phyloP scores from a whole-genome alignment of 2,888 invertebrate genomes.

The Erpobdella octoculata region DNA sequence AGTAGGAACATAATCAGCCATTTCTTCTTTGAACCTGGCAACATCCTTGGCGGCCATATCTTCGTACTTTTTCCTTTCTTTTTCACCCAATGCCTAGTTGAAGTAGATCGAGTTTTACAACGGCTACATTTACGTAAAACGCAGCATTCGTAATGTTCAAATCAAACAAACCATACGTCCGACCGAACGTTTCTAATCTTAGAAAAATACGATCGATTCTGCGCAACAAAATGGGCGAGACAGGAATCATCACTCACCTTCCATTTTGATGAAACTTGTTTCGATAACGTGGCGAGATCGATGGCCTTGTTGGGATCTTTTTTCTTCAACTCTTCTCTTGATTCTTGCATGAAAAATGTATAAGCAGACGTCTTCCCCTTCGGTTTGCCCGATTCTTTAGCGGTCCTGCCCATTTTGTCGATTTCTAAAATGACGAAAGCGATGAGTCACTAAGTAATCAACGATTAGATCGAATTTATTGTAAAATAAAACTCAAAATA shows the following conservation, averaged over 20 bases:
- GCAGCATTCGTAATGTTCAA: background rate
- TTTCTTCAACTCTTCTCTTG: constrained; percentile 13
- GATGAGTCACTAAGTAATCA: background rate
- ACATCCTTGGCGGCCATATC: constrained; percentile 22
- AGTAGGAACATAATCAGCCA: constrained; percentile 22
- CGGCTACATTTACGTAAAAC: too few relatives aligned
- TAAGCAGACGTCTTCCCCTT: constrained; percentile 21
- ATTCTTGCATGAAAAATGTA: constrained; percentile 19
- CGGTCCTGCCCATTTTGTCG: constrained; percentile 14
- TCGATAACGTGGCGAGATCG: constrained; percentile 2
- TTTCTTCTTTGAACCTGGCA: constrained; percentile 21
- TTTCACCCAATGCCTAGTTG: constrained; percentile 7
- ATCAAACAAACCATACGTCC: too few relatives aligned
- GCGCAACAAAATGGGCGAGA: too few relatives aligned
- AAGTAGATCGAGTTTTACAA: background rate
- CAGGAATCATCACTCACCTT: background rate
- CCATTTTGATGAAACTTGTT: constrained; percentile 22
- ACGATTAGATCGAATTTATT: background rate
- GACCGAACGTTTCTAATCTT: too few relatives aligned
- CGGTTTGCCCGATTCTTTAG: constrained; percentile 20
- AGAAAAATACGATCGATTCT: too few relatives aligned
- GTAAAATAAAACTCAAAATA: too few relatives aligned
- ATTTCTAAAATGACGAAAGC: background rate
- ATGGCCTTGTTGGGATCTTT: constrained; percentile 19
- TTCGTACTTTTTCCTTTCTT: constrained; percentile 25